These are phyloP conservation scores for Perca fluviatilis DNA, from an alignment of 2,113 vertebrate species.

Conservation along the genomic window DNA sequence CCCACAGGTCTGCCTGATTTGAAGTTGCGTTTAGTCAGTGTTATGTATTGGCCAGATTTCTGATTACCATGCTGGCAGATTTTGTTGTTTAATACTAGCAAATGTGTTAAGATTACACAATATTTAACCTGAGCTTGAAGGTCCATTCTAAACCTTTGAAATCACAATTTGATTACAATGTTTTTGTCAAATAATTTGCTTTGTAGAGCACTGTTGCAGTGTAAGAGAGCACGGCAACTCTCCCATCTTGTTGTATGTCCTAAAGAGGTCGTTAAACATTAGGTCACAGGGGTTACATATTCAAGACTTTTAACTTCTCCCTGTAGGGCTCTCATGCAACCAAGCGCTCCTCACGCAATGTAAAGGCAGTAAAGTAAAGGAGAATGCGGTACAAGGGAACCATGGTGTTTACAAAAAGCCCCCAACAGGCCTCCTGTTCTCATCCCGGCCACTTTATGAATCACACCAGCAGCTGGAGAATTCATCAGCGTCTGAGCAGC, in stretches of 20 bases:
- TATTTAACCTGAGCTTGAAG: not conserved
- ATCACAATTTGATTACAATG: not conserved
- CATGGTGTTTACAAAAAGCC: conserved; percentile 12
- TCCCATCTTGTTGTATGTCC: not conserved
- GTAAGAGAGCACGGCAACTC: not conserved
- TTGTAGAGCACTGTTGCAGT: not conserved
- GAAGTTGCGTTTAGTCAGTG: no score
- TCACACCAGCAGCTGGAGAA: conserved; percentile 62
- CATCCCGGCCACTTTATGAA: conserved; percentile 51
- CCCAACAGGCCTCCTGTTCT: conserved; percentile 16
- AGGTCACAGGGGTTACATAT: conserved; percentile 20
- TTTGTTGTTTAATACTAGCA: not conserved
- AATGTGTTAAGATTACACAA: not conserved
- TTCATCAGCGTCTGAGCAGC: conserved; percentile 46
- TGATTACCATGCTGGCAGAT: not conserved
- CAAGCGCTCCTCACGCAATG: not conserved
- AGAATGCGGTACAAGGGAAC: conserved; percentile 27
- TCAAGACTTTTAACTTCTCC: conserved; percentile 26
- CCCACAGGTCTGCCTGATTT: not conserved
- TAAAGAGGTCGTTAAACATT: conserved; percentile 12
- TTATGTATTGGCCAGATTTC: no score
- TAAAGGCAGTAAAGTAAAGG: not conserved
- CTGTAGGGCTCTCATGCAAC: conserved; percentile 16
- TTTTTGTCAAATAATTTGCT: not conserved
- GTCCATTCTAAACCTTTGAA: no score